Evolutionary conservation across 2,888 invertebrate species (phyloP).

Genomic region (Cantharis rufa): DNA sequence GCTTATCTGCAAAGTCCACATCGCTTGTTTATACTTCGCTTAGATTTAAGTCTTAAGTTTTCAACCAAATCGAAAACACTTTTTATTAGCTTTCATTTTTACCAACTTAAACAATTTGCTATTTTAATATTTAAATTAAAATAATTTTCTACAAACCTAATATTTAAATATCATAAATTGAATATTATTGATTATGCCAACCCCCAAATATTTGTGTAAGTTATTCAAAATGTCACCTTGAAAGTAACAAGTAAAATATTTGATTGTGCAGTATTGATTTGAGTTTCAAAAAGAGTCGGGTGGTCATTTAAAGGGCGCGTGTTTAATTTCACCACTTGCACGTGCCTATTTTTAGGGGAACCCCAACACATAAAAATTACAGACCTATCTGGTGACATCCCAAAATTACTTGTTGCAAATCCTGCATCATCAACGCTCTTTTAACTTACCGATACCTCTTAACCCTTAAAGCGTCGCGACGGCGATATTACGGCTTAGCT

Average conservation of each 20-base stretch:
- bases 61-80: constrained; percentile 9
- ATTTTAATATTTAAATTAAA: not conserved
- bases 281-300: no score
- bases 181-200: not conserved
- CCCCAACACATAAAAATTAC: no score
- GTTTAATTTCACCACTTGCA: not conserved
- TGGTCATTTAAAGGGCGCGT: no score
- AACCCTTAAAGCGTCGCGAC: no score
- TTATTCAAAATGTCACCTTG: not conserved
- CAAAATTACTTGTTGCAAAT: no score
- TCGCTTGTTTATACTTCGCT: constrained; percentile 37
- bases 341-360: no score
- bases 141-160: not conserved
- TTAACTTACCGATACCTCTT: no score
- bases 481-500: no score
- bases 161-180: not conserved
- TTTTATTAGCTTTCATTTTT: constrained; percentile 10
- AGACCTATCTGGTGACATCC: no score
- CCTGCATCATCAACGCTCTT: no score
- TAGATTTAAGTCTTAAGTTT: constrained; percentile 27
- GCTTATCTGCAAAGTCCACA: constrained; percentile 32
- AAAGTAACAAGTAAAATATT: not conserved
- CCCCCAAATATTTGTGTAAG: not conserved
- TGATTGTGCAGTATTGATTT: not conserved
- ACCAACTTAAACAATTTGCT: not conserved